Base-by-base conservation (phyloP, 2,113 vertebrate species). In the Salvator merianae region DNA sequence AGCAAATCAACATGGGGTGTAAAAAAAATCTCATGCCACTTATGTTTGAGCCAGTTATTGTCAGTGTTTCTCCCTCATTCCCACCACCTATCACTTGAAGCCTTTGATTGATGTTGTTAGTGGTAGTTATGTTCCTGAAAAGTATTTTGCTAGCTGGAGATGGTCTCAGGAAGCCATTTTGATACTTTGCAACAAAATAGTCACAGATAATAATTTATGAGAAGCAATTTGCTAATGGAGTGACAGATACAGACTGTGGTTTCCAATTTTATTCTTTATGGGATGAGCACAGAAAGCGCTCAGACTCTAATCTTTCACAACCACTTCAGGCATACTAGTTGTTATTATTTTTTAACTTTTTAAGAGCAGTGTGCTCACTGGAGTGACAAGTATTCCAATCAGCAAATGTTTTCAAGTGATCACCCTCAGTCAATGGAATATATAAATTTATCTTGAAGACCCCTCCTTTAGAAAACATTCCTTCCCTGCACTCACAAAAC, bases 101-200 rank as follows among this genome's bases (percentile, higher is more conserved):
- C 30, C n/a, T 13, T 14, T 68, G 66, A 32, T n/a, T 68, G 7
- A 3, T n/a, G n/a, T n/a, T n/a, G 30, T 14, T 13, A 63, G 5
- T 63, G 59, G 59, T 22, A 63, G 30, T 14, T 3, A 30, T 14
- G 1, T 34, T 77, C 36, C 18, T 78, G 55, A 10, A 84, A 38
- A 63, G 22, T 86, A 77, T 84, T 89, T 88, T 81, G 69, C 71
- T 75, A 12, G 47, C 84, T 28, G 73, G 80, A 79, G 24, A 85
- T 87, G 89, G 86, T 87, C 78, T 78, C 12, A 86, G 72, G 28
- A 22, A 50, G 81, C 55, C 13, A 7, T 53, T 88, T 72, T 70
- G 84, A 88, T 12, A 81, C 16, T 84, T 68, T 92, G n/a, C 90
- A 47, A 93, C n/a, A 87, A n/a, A 47, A 68, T 80, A 80, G 90